phyloP scores from a whole-genome alignment of 2,888 invertebrate genomes.

The Chrysotoxum bicinctum region DNA sequence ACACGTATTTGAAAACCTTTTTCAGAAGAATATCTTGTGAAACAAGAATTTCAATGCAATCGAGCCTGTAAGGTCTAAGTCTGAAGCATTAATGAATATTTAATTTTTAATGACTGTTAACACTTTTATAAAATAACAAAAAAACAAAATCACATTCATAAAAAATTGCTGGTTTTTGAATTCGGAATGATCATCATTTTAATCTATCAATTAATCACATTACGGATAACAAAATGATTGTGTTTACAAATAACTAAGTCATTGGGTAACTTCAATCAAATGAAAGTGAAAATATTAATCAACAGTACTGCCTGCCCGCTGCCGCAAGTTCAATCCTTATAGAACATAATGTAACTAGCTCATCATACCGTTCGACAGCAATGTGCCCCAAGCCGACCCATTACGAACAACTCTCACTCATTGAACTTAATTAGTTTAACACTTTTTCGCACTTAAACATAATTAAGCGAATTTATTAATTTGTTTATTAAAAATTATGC shows the following conservation, averaged over 20 bases:
- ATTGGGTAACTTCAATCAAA: background rate
- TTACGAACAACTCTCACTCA: background rate
- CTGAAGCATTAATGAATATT: background rate
- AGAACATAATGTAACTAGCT: too few relatives aligned
- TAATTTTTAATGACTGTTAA: background rate
- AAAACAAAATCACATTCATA: too few relatives aligned
- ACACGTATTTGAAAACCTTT: background rate
- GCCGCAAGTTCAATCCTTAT: too few relatives aligned
- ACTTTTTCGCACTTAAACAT: slow-evolving; percentile 9
- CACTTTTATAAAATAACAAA: background rate
- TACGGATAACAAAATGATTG: background rate
- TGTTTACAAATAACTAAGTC: background rate
- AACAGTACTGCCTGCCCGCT: too few relatives aligned
- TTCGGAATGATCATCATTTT: background rate
- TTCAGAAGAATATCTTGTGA: background rate
- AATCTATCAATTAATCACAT: background rate
- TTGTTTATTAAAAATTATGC: slow-evolving; percentile 7
- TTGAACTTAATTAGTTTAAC: background rate
- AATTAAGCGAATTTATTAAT: background rate
- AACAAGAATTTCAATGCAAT: background rate
- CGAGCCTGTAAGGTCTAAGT: too few relatives aligned
- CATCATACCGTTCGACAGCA: background rate
- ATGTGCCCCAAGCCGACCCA: too few relatives aligned
- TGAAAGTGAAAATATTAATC: slow-evolving; percentile 9
- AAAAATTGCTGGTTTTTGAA: too few relatives aligned